Percentiles rank a stretch among this genome's conserved stretches.
Conservation (phyloP, 2,888 invertebrate genomes). For the Cantharis lateralis region DNA sequence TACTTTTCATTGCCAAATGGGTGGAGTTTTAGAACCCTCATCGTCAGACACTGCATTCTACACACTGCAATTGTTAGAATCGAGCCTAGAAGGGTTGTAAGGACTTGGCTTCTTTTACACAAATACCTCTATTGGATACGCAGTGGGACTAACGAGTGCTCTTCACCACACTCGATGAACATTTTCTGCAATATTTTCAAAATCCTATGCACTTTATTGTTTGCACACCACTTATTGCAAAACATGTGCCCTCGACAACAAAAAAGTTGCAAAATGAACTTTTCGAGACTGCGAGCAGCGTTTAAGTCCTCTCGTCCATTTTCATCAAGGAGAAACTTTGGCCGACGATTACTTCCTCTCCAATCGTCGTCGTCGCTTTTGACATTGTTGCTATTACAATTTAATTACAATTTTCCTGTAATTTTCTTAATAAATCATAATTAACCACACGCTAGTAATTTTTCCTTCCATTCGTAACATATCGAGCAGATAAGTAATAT, state of each 20-base stretch:
- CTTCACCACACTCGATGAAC: conserved; percentile 10
- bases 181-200: conserved; percentile 7
- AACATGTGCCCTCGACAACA: conserved; percentile 19
- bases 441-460: conserved; percentile 16
- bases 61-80: conserved; percentile 30
- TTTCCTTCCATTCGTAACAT: background rate
- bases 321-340: background rate
- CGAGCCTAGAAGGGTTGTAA: conserved; percentile 16
- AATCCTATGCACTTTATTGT: conserved; percentile 5
- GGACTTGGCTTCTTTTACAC: conserved; percentile 22
- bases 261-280: no score
- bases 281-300: no score
- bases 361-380: background rate
- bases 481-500: conserved; percentile 17
- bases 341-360: background rate
- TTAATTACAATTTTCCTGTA: background rate
- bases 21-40: conserved; percentile 44
- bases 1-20: conserved; percentile 44
- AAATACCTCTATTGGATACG: conserved; percentile 26
- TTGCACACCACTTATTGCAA: conserved; percentile 11
- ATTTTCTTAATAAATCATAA: conserved; percentile 18
- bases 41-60: conserved; percentile 28
- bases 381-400: background rate
- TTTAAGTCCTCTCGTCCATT: background rate
- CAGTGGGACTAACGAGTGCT: conserved; percentile 9